Evolutionary conservation across 1,140 invertebrate species (phyloP).

Genomic region (Mesaphorura yosii): DNA sequence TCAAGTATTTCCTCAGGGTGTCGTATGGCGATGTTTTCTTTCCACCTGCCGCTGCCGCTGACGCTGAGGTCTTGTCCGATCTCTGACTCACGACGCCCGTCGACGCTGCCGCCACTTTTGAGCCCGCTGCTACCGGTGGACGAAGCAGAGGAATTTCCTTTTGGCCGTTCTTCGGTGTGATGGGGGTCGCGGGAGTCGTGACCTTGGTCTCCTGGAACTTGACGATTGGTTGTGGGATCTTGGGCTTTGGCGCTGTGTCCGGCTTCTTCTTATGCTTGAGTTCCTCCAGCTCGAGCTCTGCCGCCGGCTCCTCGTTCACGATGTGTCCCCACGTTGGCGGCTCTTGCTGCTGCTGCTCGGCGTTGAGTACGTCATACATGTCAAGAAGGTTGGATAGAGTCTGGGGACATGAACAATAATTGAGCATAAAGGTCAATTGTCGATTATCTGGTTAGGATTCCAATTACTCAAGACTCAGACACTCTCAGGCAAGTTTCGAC

Average conservation of each 20-base stretch:
- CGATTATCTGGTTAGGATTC: not conserved
- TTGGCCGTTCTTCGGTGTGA: conserved; percentile 37
- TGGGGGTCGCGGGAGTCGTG: conserved; percentile 24
- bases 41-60: conserved; percentile 22
- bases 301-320: conserved; percentile 17
- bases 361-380: conserved; percentile 6
- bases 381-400: conserved; percentile 15
- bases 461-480: not conserved
- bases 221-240: not conserved
- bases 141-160: conserved; percentile 49
- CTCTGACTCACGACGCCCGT: conserved; percentile 29
- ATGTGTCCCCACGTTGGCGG: conserved; percentile 15
- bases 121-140: too few relatives aligned
- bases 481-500: not conserved
- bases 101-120: conserved; percentile 38
- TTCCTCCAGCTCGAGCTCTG: conserved; percentile 26
- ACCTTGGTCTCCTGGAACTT: conserved; percentile 12
- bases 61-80: conserved; percentile 1
- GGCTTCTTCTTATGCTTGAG: conserved; percentile 22
- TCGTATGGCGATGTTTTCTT: conserved; percentile 42
- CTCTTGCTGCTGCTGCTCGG: not conserved
- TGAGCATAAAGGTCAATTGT: not conserved
- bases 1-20: conserved; percentile 44
- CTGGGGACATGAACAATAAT: conserved; percentile 4
- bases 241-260: conserved; percentile 17